Evolutionary conservation across 2,888 invertebrate genomes (phyloP).

Genomic region (Rhagophthalmus giganteus): DNA sequence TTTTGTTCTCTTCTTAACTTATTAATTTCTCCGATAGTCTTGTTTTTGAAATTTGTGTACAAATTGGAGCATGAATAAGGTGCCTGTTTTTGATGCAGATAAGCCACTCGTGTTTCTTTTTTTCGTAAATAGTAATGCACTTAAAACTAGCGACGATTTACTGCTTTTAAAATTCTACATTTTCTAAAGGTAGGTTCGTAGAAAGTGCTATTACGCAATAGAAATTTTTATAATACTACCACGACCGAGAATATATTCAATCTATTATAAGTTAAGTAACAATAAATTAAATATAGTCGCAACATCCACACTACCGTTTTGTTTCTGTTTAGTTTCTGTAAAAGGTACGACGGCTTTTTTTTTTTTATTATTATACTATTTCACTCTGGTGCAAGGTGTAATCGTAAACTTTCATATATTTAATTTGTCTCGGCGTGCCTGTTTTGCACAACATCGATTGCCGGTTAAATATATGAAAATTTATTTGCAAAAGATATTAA

Average conservation of each 20-base stretch:
- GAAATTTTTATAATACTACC: constrained; percentile 22
- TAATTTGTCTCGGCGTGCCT: too few relatives aligned
- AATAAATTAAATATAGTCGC: constrained; percentile 14
- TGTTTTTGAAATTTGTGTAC: too few relatives aligned
- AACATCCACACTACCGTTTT: constrained; percentile 26
- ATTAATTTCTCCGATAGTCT: constrained; percentile 4
- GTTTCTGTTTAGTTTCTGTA: constrained; percentile 25
- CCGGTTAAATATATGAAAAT: constrained; percentile 36
- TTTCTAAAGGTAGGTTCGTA: constrained; percentile 34
- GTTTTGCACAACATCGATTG: too few relatives aligned
- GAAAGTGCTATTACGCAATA: constrained; percentile 20
- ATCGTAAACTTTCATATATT: constrained; percentile 33
- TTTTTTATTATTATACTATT: constrained; percentile 26
- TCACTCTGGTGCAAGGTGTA: constrained; percentile 36
- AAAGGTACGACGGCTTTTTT: constrained; percentile 36
- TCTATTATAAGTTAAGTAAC: constrained; percentile 10
- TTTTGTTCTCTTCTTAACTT: neutral
- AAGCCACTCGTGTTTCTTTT: constrained; percentile 11
- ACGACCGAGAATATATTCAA: constrained; percentile 19
- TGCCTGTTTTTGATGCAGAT: constrained; percentile 8
- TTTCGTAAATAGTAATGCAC: constrained; percentile 23
- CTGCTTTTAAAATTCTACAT: constrained; percentile 28
- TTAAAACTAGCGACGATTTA: constrained; percentile 24
- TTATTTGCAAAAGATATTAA: constrained; percentile 27
- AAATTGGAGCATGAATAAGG: constrained; percentile 10